Evolutionary conservation across 1,140 invertebrate species (phyloP).

Genomic region (Drosophila persimilis): DNA sequence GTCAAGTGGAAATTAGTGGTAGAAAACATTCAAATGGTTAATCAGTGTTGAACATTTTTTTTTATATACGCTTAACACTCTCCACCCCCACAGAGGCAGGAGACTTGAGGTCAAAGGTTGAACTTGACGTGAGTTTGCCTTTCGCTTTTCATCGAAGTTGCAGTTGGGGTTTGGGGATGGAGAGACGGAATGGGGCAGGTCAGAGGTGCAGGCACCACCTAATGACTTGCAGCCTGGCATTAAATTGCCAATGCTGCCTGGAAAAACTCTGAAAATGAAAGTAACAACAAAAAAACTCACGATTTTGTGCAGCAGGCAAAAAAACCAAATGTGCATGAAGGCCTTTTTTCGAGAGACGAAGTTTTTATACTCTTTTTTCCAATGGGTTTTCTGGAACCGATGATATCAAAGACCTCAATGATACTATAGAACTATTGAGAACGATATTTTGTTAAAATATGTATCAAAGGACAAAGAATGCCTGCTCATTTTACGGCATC

Average conservation of each 20-base stretch:
- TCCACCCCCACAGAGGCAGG: slow-evolving; percentile 1
- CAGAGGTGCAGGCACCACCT: slow-evolving; percentile 48
- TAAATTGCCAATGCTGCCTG: slow-evolving; percentile 45
- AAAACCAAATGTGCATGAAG: too few species aligned
- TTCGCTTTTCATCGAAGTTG: slow-evolving; percentile 46
- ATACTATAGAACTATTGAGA: too few species aligned
- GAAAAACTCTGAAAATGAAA: slow-evolving; percentile 54
- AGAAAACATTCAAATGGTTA: slow-evolving; percentile 38
- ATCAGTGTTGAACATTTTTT: slow-evolving; percentile 30
- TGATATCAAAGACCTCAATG: too few species aligned
- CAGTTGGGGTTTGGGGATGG: slow-evolving; percentile 5
- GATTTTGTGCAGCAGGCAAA: slow-evolving; percentile 40
- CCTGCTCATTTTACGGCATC: too few species aligned
- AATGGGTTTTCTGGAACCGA: too few species aligned
- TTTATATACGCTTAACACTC: slow-evolving; percentile 21
- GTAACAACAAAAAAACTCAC: slow-evolving; percentile 54
- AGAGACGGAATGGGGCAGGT: slow-evolving; percentile 16
- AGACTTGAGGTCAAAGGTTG: slow-evolving; percentile 53
- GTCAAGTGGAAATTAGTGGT: slow-evolving; percentile 48
- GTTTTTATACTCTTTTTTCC: too few species aligned
- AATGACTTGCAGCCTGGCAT: slow-evolving; percentile 43
- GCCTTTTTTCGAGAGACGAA: too few species aligned
- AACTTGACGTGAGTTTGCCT: slow-evolving; percentile 55
- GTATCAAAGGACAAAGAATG: too few species aligned
- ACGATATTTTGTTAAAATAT: too few species aligned